Base-by-base conservation (phyloP, 2,113 vertebrate species). In the Morphnarchus princeps region DNA sequence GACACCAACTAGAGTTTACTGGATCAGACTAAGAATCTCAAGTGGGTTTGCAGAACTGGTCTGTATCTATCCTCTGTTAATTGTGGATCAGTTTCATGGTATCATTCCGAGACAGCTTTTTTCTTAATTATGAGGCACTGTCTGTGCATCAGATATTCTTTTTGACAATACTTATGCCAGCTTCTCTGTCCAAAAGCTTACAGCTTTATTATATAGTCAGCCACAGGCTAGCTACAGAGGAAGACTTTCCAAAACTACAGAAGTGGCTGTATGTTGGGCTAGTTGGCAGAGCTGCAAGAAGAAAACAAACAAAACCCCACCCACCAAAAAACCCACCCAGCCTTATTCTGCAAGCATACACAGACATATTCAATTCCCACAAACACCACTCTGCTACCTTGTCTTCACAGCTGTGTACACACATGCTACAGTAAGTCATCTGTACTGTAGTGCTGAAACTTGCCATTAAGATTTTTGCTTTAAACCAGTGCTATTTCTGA, bases 301-400 rank as follows among this genome's bases (percentile, higher is more conserved):
- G 14, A 17, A 40, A 40, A 58, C 20, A 29, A 26, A 25, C 49
- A 58, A 90, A 26, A 19, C 36, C 52, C 28, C 25, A 28, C 52
- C 26, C 55, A 25, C 15, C n/a, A 49, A 9, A 9, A 31, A 25
- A 16, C 67, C 52, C 50, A 20, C 52, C 31, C 43, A 25, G 20
- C 36, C 45, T 11, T 31, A 31, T 7, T 11, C 81, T 49, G 55
- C 45, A 77, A 81, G 74, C 43, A 31, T 1, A 14, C 67, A 40
- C 61, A 61, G 59, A 21, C 70, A 47, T 0, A 5, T 1, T 31
- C 29, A 9, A 5, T 5, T 43, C 63, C 88, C 79, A 71, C 55
- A 28, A 16, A 8, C 72, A 9, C 43, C 65, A 19, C 16, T 2
- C 21, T 2, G 2, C 62, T 13, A 14, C 87, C 58, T 11, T 0